These are phyloP conservation scores for Ooceraea biroi DNA, from an alignment of 1,140 invertebrate species.

Conservation along the genomic window DNA sequence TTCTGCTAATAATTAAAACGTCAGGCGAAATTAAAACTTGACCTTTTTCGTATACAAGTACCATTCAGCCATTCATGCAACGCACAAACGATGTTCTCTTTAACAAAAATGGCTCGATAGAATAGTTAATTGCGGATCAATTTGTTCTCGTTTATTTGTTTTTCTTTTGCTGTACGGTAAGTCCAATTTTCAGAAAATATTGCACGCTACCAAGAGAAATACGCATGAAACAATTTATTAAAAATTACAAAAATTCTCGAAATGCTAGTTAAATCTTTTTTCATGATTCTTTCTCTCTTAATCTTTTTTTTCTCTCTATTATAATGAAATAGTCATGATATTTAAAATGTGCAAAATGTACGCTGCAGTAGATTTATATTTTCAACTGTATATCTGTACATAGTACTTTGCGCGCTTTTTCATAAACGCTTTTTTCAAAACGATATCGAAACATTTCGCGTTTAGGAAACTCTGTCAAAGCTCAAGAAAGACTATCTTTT, in stretches of 20 bases:
- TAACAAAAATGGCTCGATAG: background rate
- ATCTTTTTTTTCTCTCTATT: too few relatives aligned
- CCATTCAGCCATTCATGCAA: background rate
- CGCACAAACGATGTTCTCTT: background rate
- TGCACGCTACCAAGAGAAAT: too few relatives aligned
- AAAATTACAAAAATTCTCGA: background rate
- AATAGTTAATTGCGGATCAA: background rate
- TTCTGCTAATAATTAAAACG: constrained; percentile 36
- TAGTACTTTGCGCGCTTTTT: background rate
- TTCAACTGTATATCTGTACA: background rate
- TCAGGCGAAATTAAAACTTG: constrained; percentile 9
- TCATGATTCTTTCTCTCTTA: background rate
- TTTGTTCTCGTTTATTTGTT: background rate
- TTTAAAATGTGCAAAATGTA: too few relatives aligned
- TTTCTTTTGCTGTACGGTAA: background rate
- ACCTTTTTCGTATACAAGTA: background rate
- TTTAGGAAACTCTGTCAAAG: background rate
- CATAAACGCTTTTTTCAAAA: background rate
- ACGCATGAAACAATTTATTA: background rate
- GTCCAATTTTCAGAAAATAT: background rate
- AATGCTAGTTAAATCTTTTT: background rate
- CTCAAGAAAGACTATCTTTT: background rate
- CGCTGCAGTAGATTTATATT: too few relatives aligned
- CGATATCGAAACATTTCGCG: background rate
- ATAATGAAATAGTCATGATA: background rate